These are phyloP conservation scores for Caligus rogercresseyi DNA, from an alignment of 1,140 invertebrate genomes.

Conservation along the genomic window DNA sequence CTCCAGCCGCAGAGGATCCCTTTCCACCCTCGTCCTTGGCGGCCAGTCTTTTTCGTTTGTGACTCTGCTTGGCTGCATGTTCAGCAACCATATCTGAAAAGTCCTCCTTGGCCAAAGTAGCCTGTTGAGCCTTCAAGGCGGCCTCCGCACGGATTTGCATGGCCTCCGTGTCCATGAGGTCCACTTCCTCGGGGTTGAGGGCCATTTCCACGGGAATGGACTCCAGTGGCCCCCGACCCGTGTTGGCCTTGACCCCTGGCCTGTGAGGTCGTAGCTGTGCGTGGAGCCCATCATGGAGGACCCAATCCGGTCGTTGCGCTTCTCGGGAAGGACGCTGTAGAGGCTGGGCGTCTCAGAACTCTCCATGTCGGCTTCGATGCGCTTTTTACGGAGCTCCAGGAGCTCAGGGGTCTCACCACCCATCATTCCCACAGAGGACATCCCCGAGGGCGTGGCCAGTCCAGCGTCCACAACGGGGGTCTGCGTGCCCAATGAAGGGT, in stretches of 20 bases:
- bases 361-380: slow-evolving; percentile 92
- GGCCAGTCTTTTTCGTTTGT: slow-evolving; percentile 76
- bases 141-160: slow-evolving; percentile 94
- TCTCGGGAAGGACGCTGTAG: slow-evolving; percentile 86
- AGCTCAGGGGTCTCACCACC: slow-evolving; percentile 95
- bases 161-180: slow-evolving; percentile 72
- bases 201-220: slow-evolving; percentile 58
- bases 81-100: slow-evolving; percentile 95
- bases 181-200: slow-evolving; percentile 89
- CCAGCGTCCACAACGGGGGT: slow-evolving; percentile 57
- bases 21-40: slow-evolving; percentile 50
- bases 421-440: slow-evolving; percentile 68
- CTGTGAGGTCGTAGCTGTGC: slow-evolving; percentile 75
- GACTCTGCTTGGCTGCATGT: slow-evolving; percentile 85
- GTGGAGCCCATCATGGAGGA: slow-evolving; percentile 90
- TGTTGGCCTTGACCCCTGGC: slow-evolving; percentile 15
- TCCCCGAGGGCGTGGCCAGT: slow-evolving; percentile 81
- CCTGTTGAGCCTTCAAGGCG: slow-evolving; percentile 76
- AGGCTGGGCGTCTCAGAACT: slow-evolving; percentile 73
- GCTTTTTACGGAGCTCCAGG: slow-evolving; percentile 90
- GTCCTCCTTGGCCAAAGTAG: slow-evolving; percentile 74
- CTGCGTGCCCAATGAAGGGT: slow-evolving; percentile 28
- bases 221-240: slow-evolving; percentile 25
- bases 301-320: slow-evolving; percentile 69
- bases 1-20: slow-evolving; percentile 39